Conservation (phyloP, 2,113 vertebrate genomes). For the Vulpes vulpes region DNA sequence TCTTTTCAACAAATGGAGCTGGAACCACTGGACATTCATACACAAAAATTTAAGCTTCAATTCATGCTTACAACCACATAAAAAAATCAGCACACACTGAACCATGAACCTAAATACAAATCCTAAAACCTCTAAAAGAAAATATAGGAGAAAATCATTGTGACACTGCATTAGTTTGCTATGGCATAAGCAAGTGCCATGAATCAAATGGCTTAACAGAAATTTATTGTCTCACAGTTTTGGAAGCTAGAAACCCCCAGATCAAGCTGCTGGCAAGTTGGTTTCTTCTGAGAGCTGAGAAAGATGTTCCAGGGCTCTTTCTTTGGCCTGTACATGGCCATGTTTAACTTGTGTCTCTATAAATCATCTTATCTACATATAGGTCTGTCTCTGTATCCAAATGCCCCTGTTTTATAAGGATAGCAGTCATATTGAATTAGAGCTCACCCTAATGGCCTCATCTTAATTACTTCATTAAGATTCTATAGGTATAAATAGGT, state of each 20-base stretch:
- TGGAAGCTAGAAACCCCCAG: background rate
- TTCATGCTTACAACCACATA: background rate
- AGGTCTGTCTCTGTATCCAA: background rate
- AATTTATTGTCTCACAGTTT: background rate
- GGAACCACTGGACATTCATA: background rate
- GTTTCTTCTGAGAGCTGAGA: background rate
- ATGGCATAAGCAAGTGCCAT: background rate
- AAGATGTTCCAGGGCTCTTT: background rate
- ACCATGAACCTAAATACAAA: background rate
- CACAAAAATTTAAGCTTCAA: background rate
- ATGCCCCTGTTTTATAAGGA: background rate
- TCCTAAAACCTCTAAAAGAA: background rate
- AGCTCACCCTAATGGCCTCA: background rate
- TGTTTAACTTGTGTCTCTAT: background rate
- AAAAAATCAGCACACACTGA: background rate
- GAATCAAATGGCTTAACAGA: background rate
- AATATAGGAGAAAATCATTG: background rate
- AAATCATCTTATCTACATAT: background rate
- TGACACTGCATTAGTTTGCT: background rate
- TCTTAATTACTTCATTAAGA: background rate
- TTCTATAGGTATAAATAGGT: background rate
- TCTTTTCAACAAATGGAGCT: background rate
- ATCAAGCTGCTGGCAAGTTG: background rate
- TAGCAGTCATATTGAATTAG: background rate
- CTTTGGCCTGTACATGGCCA: background rate